A percentile compares a stretch with the other conserved stretches of the same genome.
Evolutionary conservation across 2,888 invertebrate genomes (phyloP).

Genomic region (Lasioglossum pauxillum): DNA sequence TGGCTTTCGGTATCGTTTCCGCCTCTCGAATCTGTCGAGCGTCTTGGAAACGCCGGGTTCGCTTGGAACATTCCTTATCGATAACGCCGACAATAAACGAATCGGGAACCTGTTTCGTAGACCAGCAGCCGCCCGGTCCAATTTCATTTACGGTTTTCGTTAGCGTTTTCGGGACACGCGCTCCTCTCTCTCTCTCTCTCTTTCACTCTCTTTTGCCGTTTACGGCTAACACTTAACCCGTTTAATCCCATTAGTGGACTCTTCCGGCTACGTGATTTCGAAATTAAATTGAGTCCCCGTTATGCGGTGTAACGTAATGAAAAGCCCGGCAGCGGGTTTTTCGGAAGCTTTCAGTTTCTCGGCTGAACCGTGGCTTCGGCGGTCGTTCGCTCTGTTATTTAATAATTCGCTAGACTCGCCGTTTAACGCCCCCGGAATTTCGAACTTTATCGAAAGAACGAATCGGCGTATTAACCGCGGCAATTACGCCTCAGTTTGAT

Average conservation of each 20-base stretch:
- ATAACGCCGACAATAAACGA: background rate
- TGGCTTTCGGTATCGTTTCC: background rate
- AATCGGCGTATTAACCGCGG: background rate
- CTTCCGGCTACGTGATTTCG: constrained; percentile 18
- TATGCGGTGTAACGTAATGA: constrained; percentile 21
- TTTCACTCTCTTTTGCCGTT: background rate
- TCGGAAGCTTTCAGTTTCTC: background rate
- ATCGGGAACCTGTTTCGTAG: background rate
- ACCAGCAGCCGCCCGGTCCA: background rate
- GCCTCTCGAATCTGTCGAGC: constrained; percentile 6
- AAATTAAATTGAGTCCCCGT: constrained; percentile 38
- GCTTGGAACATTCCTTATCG: background rate
- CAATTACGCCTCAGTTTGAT: background rate
- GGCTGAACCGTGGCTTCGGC: background rate
- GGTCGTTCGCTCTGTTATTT: constrained; percentile 4
- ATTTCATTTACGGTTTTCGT: constrained; percentile 33
- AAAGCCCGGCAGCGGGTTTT: constrained; percentile 12
- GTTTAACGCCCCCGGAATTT: background rate
- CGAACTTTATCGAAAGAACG: background rate
- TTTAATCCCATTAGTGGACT: constrained; percentile 28
- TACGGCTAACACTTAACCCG: constrained; percentile 23
- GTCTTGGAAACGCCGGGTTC: background rate
- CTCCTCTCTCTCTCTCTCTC: background rate
- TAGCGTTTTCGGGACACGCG: constrained; percentile 25
- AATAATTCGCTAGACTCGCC: background rate